Conservation (phyloP, 2,888 invertebrate species). For the Atrina japonica region DNA sequence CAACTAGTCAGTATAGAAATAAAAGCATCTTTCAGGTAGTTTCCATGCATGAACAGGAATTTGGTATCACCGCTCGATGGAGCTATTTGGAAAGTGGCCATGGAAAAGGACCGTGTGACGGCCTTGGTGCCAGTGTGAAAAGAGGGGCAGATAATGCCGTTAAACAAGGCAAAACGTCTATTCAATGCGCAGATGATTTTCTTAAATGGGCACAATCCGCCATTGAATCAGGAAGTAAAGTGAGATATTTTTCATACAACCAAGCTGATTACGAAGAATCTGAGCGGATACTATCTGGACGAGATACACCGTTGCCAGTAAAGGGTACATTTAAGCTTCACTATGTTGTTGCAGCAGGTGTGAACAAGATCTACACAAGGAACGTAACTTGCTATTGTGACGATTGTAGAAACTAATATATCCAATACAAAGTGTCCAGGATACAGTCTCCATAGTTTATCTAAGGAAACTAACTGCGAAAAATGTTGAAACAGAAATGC, state of each 20-base stretch:
- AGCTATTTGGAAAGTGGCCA: too few relatives aligned
- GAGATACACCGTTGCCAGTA: neutral
- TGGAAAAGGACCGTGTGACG: too few relatives aligned
- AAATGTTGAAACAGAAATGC: too few relatives aligned
- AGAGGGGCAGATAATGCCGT: slow-evolving; percentile 33
- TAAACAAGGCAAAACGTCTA: slow-evolving; percentile 29
- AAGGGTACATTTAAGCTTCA: slow-evolving; percentile 24
- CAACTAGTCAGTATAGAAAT: slow-evolving; percentile 38
- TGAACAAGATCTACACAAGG: neutral
- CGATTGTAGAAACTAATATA: too few relatives aligned
- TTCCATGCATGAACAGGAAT: slow-evolving; percentile 35
- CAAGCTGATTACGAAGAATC: slow-evolving; percentile 17
- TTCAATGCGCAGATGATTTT: slow-evolving; percentile 31
- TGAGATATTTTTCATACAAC: slow-evolving; percentile 16
- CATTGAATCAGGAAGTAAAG: slow-evolving; percentile 20
- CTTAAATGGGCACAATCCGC: slow-evolving; percentile 14
- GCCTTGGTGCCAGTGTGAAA: slow-evolving; percentile 40
- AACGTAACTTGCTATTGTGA: slow-evolving; percentile 11
- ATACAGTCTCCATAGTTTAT: too few relatives aligned
- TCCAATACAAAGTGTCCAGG: too few relatives aligned
- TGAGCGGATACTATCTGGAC: neutral
- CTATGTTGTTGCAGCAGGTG: slow-evolving; percentile 11
- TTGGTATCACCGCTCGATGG: slow-evolving; percentile 33
- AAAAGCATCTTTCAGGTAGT: slow-evolving; percentile 38
- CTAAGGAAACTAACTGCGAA: too few relatives aligned